These are phyloP conservation scores for Poeciliopsis paucimaculata DNA, from an alignment of 2,797 vertebrate genomes.

Conservation along the genomic window DNA sequence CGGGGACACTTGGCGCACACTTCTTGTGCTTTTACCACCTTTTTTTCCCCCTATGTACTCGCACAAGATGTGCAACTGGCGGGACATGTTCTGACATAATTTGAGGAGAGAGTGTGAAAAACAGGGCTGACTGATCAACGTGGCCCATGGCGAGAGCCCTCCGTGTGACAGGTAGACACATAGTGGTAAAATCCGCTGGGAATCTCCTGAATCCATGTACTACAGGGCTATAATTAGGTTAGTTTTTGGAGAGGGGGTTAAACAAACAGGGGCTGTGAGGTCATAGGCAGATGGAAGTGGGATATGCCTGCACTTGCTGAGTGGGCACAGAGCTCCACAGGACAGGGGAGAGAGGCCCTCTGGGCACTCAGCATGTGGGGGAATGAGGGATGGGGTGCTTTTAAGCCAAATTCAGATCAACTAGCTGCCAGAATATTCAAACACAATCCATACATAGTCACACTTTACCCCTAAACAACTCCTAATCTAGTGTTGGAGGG, in stretches of 20 bases:
- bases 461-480: constrained; percentile 41
- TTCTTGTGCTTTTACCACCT: constrained; percentile 5
- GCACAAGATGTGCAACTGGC: constrained; percentile 20
- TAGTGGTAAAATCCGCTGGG: constrained; percentile 69
- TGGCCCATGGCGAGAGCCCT: constrained; percentile 29
- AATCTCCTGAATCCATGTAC: constrained; percentile 76
- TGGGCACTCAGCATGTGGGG: constrained; percentile 63
- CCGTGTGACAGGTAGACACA: constrained; percentile 42
- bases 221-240: constrained; percentile 82
- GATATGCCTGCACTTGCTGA: constrained; percentile 86
- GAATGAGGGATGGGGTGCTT: constrained; percentile 13
- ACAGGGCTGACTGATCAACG: constrained; percentile 33
- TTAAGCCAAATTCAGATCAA: constrained; percentile 50
- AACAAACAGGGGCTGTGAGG: constrained; percentile 85
- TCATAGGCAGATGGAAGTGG: constrained; percentile 83
- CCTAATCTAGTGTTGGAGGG: neutral
- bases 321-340: constrained; percentile 83
- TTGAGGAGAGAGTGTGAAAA: constrained; percentile 23
- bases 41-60: constrained; percentile 14
- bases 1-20: constrained; percentile 16
- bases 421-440: constrained; percentile 72
- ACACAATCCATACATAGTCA: constrained; percentile 40
- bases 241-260: constrained; percentile 83
- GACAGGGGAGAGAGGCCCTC: constrained; percentile 79
- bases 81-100: constrained; percentile 65